These are phyloP conservation scores for Epinotia ramella DNA, from an alignment of 2,888 invertebrate genomes.

Conservation along the genomic window DNA sequence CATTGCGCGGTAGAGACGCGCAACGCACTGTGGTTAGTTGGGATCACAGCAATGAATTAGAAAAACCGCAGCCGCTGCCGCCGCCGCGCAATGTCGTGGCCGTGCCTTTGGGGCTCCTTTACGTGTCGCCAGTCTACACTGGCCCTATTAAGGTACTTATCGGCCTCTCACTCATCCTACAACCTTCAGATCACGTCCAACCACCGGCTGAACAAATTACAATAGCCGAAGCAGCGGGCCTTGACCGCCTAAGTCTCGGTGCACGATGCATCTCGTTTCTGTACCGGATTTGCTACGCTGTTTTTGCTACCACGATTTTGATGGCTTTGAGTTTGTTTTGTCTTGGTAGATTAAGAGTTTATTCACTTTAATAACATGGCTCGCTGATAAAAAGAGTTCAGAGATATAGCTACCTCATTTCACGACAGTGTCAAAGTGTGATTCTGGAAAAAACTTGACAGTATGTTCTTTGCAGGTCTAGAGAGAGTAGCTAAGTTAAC, in stretches of 20 bases:
- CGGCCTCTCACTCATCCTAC: conserved; percentile 28
- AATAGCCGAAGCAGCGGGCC: conserved; percentile 23
- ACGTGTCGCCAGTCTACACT: not conserved
- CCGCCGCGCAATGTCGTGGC: too few species aligned
- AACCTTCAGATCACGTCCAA: conserved; percentile 24
- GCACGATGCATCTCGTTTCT: conserved; percentile 31
- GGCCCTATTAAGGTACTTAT: not conserved
- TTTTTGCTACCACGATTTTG: conserved; percentile 25
- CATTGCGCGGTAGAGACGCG: too few species aligned
- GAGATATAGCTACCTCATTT: too few species aligned
- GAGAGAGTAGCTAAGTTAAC: too few species aligned
- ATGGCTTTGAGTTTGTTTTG: conserved; percentile 16
- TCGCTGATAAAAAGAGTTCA: not conserved
- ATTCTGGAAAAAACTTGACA: not conserved
- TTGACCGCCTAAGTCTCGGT: conserved; percentile 24
- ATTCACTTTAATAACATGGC: conserved; percentile 21
- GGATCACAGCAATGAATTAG: too few species aligned
- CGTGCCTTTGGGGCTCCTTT: too few species aligned
- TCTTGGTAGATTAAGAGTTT: conserved; percentile 20
- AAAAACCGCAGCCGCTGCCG: too few species aligned
- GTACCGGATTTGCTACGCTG: conserved; percentile 18
- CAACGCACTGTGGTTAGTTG: too few species aligned
- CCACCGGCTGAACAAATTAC: conserved; percentile 5
- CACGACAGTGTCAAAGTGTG: not conserved
- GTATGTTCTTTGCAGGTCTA: too few species aligned